These are phyloP conservation scores for Musca domestica DNA, from an alignment of 1,140 invertebrate genomes.

Conservation along the genomic window DNA sequence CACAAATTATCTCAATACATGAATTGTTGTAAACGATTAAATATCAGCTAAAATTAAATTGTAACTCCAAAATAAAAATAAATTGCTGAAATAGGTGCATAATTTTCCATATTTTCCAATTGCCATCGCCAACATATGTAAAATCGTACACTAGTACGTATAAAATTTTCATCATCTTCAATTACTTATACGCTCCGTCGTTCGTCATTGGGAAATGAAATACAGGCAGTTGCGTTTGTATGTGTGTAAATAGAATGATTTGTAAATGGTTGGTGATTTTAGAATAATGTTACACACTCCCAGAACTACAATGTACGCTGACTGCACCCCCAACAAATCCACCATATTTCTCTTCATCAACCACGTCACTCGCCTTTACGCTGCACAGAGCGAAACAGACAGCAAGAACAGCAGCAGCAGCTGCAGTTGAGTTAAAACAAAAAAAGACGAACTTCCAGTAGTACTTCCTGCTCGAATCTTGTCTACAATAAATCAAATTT, in stretches of 20 bases:
- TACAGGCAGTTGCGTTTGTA: not conserved
- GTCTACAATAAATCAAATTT: constrained; percentile 54
- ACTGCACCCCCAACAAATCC: not conserved
- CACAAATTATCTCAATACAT: too few relatives aligned
- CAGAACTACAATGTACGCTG: not conserved
- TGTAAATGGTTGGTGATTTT: too few relatives aligned
- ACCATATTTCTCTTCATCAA: too few relatives aligned
- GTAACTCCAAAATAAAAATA: too few relatives aligned
- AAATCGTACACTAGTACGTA: too few relatives aligned
- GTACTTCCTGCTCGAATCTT: constrained; percentile 52
- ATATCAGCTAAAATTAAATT: too few relatives aligned
- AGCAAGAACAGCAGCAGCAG: not conserved
- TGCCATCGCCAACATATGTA: too few relatives aligned
- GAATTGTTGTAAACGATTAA: too few relatives aligned
- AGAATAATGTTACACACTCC: not conserved
- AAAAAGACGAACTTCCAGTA: constrained; percentile 23
- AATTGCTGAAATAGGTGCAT: too few relatives aligned
- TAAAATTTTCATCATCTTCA: not conserved
- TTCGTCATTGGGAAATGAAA: constrained; percentile 20
- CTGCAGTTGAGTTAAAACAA: not conserved
- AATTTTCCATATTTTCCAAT: too few relatives aligned
- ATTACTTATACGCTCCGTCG: constrained; percentile 14
- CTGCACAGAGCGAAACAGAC: not conserved
- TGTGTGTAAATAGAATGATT: too few relatives aligned
- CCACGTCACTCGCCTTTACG: not conserved